Conservation (phyloP, 1,140 invertebrate genomes). For the Pectinophora gossypiella region DNA sequence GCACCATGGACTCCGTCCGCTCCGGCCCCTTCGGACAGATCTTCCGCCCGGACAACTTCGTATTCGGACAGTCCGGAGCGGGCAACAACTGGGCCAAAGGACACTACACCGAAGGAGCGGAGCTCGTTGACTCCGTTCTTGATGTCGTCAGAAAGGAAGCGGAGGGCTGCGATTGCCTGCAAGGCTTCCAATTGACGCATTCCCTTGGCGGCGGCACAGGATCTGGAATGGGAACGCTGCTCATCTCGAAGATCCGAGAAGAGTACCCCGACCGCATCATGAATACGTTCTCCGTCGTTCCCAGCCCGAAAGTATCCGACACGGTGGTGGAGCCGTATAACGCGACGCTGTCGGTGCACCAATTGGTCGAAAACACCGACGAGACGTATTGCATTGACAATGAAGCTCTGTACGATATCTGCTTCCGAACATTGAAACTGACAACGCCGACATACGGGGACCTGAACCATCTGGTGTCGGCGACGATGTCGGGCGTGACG, state of each 20-base stretch:
- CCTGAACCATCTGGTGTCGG: slow-evolving; percentile 85
- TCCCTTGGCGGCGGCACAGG: slow-evolving; percentile 91
- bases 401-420: slow-evolving; percentile 92
- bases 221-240: slow-evolving; percentile 90
- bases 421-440: slow-evolving; percentile 89
- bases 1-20: slow-evolving; percentile 87
- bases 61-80: slow-evolving; percentile 82
- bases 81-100: slow-evolving; percentile 93
- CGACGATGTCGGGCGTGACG: slow-evolving; percentile 79
- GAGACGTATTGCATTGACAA: slow-evolving; percentile 78
- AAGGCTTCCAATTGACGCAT: slow-evolving; percentile 91
- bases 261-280: slow-evolving; percentile 95
- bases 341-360: slow-evolving; percentile 85
- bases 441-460: slow-evolving; percentile 85
- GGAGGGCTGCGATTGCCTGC: slow-evolving; percentile 91
- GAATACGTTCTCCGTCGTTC: slow-evolving; percentile 93
- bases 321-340: slow-evolving; percentile 93
- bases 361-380: slow-evolving; percentile 87
- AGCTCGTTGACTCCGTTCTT: slow-evolving; percentile 90
- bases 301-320: slow-evolving; percentile 92
- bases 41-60: slow-evolving; percentile 92
- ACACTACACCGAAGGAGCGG: slow-evolving; percentile 95
- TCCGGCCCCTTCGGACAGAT: slow-evolving; percentile 88
- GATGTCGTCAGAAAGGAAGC: slow-evolving; percentile 93
- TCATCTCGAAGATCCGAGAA: slow-evolving; percentile 90